Evolutionary conservation across 2,888 invertebrate genomes (phyloP).

Genomic region (Apoderus coryli): DNA sequence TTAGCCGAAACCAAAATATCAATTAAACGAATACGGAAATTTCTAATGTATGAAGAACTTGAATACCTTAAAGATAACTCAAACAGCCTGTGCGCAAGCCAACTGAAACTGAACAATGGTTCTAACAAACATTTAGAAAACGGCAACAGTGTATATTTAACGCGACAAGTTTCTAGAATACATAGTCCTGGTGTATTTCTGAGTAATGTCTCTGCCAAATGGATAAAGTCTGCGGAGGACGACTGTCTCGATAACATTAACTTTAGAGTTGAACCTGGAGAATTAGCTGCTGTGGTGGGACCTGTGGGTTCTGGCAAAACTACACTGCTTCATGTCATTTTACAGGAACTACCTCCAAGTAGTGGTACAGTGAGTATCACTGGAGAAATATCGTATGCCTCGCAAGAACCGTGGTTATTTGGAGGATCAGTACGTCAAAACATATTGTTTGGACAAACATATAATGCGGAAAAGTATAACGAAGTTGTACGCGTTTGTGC

Average conservation of each 20-base stretch:
- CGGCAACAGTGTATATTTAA: too few relatives aligned
- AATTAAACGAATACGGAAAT: conserved; percentile 38
- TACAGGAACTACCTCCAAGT: conserved; percentile 55
- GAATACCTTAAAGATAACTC: not conserved
- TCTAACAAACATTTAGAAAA: too few relatives aligned
- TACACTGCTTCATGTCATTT: conserved; percentile 36
- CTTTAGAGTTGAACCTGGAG: conserved; percentile 37
- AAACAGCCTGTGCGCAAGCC: not conserved
- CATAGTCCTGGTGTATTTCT: conserved; percentile 24
- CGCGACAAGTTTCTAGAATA: not conserved
- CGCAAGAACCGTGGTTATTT: conserved; percentile 76
- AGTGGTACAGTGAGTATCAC: conserved; percentile 47
- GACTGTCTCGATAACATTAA: conserved; percentile 42
- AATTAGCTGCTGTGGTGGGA: conserved; percentile 38
- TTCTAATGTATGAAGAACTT: conserved; percentile 29
- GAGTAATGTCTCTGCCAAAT: conserved; percentile 49
- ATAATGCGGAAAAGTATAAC: conserved; percentile 49
- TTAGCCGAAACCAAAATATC: conserved; percentile 44
- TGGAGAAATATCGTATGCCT: conserved; percentile 59
- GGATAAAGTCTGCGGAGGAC: conserved; percentile 31
- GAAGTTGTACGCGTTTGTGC: conserved; percentile 54
- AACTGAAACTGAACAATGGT: too few relatives aligned
- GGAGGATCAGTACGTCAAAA: conserved; percentile 78
- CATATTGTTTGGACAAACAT: conserved; percentile 70
- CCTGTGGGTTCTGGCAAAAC: conserved; percentile 50